These are phyloP conservation scores for Elephas maximus DNA, from an alignment of 2,113 vertebrate genomes.

Conservation along the genomic window DNA sequence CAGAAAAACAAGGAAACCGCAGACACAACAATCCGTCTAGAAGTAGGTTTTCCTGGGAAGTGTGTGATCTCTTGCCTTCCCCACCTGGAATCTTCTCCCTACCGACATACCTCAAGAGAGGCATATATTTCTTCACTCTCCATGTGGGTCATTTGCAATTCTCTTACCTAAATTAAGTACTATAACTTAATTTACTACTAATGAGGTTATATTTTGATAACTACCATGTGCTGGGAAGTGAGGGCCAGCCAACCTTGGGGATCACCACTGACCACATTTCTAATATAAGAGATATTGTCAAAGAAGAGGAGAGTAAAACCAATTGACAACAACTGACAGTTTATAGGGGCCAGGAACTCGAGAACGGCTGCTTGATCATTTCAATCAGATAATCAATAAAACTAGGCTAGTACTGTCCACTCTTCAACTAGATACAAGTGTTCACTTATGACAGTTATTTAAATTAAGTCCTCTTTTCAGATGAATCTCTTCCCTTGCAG, in stretches of 20 bases:
- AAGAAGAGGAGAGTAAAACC: neutral
- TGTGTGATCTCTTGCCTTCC: neutral
- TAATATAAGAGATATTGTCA: neutral
- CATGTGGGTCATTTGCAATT: neutral
- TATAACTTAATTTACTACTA: neutral
- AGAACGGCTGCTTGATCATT: neutral
- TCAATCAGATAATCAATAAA: neutral
- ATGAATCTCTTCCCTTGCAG: constrained; percentile 14
- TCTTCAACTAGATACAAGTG: neutral
- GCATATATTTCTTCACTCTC: constrained; percentile 6
- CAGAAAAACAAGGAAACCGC: constrained; percentile 49
- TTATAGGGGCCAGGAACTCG: neutral
- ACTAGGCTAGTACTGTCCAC: constrained; percentile 14
- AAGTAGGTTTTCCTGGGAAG: neutral
- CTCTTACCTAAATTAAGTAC: constrained; percentile 36
- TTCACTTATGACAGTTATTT: constrained; percentile 28
- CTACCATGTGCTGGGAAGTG: neutral
- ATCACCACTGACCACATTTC: neutral
- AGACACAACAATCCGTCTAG: neutral
- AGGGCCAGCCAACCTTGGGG: neutral
- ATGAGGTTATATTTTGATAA: constrained; percentile 32
- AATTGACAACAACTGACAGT: neutral
- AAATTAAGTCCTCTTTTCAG: constrained; percentile 38
- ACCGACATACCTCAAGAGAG: neutral
- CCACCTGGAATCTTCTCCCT: neutral